phyloP scores from a whole-genome alignment of 2,888 invertebrate species.

The Lottia gigantea region DNA sequence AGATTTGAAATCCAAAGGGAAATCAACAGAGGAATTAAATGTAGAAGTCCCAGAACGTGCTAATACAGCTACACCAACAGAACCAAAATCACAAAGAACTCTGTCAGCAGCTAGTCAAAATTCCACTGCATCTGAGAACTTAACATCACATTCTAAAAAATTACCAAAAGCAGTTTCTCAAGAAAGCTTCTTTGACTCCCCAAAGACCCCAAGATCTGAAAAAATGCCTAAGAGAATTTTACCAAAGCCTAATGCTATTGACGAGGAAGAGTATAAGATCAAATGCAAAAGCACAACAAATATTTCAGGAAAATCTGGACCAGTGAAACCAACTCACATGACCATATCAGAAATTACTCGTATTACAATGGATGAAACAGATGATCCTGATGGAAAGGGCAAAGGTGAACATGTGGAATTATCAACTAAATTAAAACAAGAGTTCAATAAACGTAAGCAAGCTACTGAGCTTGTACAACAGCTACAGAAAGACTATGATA shows the following conservation, averaged over 20 bases:
- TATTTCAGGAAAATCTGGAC: slow-evolving; percentile 38
- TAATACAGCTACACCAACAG: background rate
- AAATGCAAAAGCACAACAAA: slow-evolving; percentile 55
- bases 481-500: slow-evolving; percentile 64
- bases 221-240: slow-evolving; percentile 51
- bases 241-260: slow-evolving; percentile 43
- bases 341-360: slow-evolving; percentile 45
- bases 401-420: slow-evolving; percentile 44
- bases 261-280: slow-evolving; percentile 45
- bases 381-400: background rate
- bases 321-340: slow-evolving; percentile 56
- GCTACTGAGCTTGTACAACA: slow-evolving; percentile 61
- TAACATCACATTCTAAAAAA: slow-evolving; percentile 27
- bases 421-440: slow-evolving; percentile 51
- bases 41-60: background rate
- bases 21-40: background rate
- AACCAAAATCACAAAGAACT: slow-evolving; percentile 19
- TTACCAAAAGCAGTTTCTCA: slow-evolving; percentile 50
- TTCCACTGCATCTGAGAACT: slow-evolving; percentile 26
- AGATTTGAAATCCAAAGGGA: background rate
- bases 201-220: slow-evolving; percentile 27
- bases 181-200: slow-evolving; percentile 51
- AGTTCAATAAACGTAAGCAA: slow-evolving; percentile 55
- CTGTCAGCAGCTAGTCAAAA: slow-evolving; percentile 28
- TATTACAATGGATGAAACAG: slow-evolving; percentile 38